phyloP scores from a whole-genome alignment of 2,113 vertebrate genomes.

The Charadrius vociferus region DNA sequence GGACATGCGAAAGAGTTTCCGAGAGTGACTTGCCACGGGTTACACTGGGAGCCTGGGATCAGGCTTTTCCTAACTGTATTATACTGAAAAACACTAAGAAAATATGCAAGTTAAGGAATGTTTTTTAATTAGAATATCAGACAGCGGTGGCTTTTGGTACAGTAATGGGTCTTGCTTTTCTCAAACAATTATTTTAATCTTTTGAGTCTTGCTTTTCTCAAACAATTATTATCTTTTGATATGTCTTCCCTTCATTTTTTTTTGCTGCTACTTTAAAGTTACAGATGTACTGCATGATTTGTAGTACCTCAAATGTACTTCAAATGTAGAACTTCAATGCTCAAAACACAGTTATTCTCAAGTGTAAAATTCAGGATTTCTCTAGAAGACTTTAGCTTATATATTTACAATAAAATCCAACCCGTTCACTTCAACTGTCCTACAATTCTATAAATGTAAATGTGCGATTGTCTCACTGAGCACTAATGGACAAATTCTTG shows the following conservation, averaged over 20 bases:
- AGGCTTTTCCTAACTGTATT: neutral
- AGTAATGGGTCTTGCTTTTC: neutral
- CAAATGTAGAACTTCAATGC: neutral
- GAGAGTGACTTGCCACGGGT: neutral
- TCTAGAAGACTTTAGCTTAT: neutral
- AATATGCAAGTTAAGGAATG: neutral
- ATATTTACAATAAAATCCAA: neutral
- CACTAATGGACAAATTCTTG: neutral
- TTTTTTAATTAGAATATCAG: neutral
- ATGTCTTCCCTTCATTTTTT: neutral
- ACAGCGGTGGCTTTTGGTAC: neutral
- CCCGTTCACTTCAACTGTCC: neutral
- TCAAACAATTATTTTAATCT: neutral
- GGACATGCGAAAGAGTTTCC: neutral
- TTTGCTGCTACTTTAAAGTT: neutral
- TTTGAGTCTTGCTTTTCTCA: neutral
- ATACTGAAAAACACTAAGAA: neutral
- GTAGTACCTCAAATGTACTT: no score
- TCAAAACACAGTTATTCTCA: neutral
- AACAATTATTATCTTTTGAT: neutral
- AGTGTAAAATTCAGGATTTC: neutral
- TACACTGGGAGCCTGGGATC: no score
- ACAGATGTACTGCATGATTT: neutral
- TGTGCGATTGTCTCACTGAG: neutral
- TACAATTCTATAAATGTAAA: neutral